Evolutionary conservation across 2,888 invertebrate species (phyloP).

Genomic region (Serrognathus titanus): DNA sequence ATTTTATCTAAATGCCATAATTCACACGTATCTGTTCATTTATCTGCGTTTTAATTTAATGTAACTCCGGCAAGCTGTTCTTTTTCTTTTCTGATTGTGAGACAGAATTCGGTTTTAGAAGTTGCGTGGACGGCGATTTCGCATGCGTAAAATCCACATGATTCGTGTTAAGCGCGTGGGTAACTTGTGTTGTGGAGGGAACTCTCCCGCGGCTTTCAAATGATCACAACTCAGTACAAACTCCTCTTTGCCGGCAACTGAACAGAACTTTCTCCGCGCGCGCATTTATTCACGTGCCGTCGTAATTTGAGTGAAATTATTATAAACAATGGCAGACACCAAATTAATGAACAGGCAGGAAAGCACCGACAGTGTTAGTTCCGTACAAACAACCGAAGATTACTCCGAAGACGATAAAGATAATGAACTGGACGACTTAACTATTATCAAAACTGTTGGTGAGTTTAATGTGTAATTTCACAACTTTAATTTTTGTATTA

Average conservation of each 20-base stretch:
- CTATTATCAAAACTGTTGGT: slow-evolving; percentile 86
- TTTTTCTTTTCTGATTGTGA: no score
- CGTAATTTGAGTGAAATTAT: no score
- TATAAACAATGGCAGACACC: slow-evolving; percentile 27
- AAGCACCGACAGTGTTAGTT: slow-evolving; percentile 45
- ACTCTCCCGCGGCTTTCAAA: neutral
- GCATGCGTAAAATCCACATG: no score
- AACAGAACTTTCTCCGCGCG: no score
- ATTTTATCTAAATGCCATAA: no score
- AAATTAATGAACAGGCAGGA: slow-evolving; percentile 43
- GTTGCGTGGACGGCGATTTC: no score
- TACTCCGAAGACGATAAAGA: slow-evolving; percentile 60
- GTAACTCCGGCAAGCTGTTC: no score
- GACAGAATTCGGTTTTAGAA: no score
- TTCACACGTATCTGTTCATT: no score
- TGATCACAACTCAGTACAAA: neutral
- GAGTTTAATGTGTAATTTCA: slow-evolving; percentile 45
- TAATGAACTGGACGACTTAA: slow-evolving; percentile 70
- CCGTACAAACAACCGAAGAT: slow-evolving; percentile 51
- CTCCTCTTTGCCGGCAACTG: neutral
- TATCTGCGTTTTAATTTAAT: no score
- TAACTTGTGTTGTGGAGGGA: neutral
- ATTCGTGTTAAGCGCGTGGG: neutral
- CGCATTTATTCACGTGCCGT: no score
- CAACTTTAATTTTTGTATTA: neutral